These are phyloP conservation scores for Taenaris catops DNA, from an alignment of 2,888 invertebrate species.

Conservation along the genomic window DNA sequence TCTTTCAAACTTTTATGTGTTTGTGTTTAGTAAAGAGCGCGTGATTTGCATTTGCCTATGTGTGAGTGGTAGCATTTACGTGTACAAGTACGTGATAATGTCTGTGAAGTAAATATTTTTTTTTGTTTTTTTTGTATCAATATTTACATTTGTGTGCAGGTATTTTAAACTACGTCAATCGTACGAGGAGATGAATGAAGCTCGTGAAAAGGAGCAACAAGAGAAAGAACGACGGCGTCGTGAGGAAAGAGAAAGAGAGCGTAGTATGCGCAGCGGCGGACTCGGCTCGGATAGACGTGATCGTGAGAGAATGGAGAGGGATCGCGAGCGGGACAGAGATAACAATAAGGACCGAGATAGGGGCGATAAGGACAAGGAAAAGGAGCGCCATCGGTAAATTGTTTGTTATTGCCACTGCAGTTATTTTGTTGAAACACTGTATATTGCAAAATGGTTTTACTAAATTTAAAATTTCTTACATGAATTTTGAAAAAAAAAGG, in stretches of 20 bases:
- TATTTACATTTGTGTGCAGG: slow-evolving; percentile 31
- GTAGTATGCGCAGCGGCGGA: slow-evolving; percentile 48
- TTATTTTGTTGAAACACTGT: neutral
- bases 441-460: no score
- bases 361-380: slow-evolving; percentile 29
- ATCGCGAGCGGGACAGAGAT: slow-evolving; percentile 55
- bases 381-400: slow-evolving; percentile 35
- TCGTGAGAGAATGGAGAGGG: slow-evolving; percentile 64
- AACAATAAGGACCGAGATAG: slow-evolving; percentile 38
- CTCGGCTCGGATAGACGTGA: slow-evolving; percentile 64
- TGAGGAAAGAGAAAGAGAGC: slow-evolving; percentile 64
- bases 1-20: no score
- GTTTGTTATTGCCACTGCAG: no score
- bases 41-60: no score
- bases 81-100: no score
- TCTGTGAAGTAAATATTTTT: no score
- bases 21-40: no score
- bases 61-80: no score
- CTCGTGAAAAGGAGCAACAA: slow-evolving; percentile 81
- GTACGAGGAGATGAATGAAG: slow-evolving; percentile 82
- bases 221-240: slow-evolving; percentile 71
- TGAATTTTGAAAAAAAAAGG: no score
- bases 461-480: no score
- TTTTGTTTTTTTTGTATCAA: no score
- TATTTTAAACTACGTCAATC: slow-evolving; percentile 85